Percentiles rank a stretch among this genome's conserved stretches.
Evolutionary conservation across 2,888 invertebrate species (phyloP).

Genomic region (Salticus scenicus): DNA sequence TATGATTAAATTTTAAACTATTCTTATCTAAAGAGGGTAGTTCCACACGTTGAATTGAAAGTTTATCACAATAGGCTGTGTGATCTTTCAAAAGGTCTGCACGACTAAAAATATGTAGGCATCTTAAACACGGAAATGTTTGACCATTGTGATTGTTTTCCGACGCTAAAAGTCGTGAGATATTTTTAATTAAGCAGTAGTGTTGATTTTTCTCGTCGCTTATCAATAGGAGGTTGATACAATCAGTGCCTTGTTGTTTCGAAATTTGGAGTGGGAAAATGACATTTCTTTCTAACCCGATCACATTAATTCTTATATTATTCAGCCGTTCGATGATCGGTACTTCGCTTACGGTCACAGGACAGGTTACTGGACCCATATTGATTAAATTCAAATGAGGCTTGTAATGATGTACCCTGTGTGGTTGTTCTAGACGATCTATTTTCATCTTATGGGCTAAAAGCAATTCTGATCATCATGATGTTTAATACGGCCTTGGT

Average conservation of each 20-base stretch:
- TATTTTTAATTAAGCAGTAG: slow-evolving; percentile 2
- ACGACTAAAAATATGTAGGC: background rate
- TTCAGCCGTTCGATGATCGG: slow-evolving; percentile 7
- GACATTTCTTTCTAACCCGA: background rate
- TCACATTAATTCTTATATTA: slow-evolving; percentile 23
- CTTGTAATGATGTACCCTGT: too few species aligned
- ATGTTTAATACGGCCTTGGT: too few species aligned
- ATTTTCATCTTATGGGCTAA: too few species aligned
- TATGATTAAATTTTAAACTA: background rate
- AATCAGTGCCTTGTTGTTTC: background rate
- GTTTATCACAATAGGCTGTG: background rate
- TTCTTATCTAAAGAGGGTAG: background rate
- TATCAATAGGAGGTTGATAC: slow-evolving; percentile 9
- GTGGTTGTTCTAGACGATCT: too few species aligned
- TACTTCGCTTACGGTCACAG: background rate
- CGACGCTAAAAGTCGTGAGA: background rate
- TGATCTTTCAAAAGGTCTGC: background rate
- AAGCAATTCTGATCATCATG: too few species aligned
- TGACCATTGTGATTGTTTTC: background rate
- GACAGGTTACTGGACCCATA: too few species aligned
- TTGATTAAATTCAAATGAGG: too few species aligned
- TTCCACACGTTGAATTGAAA: background rate
- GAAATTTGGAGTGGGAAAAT: slow-evolving; percentile 18
- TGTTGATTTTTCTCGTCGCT: slow-evolving; percentile 13
- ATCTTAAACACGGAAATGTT: background rate